Evolutionary conservation across 2,888 invertebrate genomes (phyloP).

Genomic region (Microctonus brassicae): DNA sequence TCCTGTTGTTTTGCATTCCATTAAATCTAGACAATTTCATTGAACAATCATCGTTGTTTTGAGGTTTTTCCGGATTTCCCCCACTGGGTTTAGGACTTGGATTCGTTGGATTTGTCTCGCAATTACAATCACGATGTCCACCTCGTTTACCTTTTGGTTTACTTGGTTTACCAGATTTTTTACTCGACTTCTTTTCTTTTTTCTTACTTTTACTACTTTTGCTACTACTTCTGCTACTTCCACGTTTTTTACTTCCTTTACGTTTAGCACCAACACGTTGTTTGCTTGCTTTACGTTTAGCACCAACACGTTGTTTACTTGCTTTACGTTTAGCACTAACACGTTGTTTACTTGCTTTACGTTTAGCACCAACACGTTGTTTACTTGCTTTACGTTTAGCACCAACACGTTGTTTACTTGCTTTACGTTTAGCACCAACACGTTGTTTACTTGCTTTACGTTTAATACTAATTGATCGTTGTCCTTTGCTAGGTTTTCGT

Average conservation of each 20-base stretch:
- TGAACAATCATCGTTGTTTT: background rate
- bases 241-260: background rate
- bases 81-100: background rate
- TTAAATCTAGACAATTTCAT: background rate
- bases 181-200: conserved; percentile 18
- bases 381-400: conserved; percentile 5
- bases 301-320: too few species aligned
- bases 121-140: background rate
- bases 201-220: conserved; percentile 17
- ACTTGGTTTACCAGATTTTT: background rate
- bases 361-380: conserved; percentile 9
- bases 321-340: background rate
- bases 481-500: background rate
- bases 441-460: too few species aligned
- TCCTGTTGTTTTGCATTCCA: background rate
- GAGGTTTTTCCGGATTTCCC: background rate
- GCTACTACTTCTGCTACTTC: conserved; percentile 13
- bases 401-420: background rate
- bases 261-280: background rate
- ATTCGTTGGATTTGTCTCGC: background rate
- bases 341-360: too few species aligned
- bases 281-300: too few species aligned
- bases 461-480: background rate
- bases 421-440: background rate
- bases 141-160: background rate